Conservation (phyloP, 2,797 vertebrate species). For the Pseudochromis fuscus region DNA sequence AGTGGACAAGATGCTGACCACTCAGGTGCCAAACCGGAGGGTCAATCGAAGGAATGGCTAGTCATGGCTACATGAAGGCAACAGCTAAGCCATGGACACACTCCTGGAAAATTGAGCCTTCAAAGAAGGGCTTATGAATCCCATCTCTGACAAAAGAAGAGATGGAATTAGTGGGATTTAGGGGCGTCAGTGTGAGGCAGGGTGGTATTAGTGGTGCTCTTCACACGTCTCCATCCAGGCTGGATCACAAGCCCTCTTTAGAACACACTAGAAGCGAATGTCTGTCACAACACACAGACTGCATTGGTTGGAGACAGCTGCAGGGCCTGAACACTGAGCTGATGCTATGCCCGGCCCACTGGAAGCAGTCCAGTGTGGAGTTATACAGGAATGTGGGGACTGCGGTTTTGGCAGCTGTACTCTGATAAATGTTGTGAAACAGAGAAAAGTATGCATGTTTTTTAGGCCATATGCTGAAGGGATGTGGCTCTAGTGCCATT, state of each 20-base stretch:
- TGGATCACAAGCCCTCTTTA: conserved; percentile 62
- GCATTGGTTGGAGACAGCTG: conserved; percentile 73
- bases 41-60: conserved; percentile 50
- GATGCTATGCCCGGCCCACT: conserved; percentile 68
- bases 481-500: conserved; percentile 66
- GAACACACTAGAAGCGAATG: conserved; percentile 47
- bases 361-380: conserved; percentile 72
- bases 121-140: conserved; percentile 78
- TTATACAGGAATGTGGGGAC: conserved; percentile 78
- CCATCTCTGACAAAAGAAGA: conserved; percentile 80
- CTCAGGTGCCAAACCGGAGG: conserved; percentile 39
- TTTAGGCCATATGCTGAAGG: conserved; percentile 63
- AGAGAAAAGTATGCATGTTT: conserved; percentile 79
- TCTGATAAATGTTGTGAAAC: conserved; percentile 79
- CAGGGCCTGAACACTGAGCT: conserved; percentile 57
- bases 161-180: conserved; percentile 83
- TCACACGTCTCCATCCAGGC: conserved; percentile 70
- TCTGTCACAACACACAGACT: conserved; percentile 70
- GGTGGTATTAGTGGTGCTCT: conserved; percentile 74
- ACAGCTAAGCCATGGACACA: conserved; percentile 70
- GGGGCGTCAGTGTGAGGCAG: conserved; percentile 66
- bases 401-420: conserved; percentile 76
- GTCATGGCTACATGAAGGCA: conserved; percentile 53
- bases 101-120: conserved; percentile 82
- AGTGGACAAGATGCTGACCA: conserved; percentile 49